phyloP scores from a whole-genome alignment of 2,888 invertebrate species.

The Chrysopilus asiliformis region DNA sequence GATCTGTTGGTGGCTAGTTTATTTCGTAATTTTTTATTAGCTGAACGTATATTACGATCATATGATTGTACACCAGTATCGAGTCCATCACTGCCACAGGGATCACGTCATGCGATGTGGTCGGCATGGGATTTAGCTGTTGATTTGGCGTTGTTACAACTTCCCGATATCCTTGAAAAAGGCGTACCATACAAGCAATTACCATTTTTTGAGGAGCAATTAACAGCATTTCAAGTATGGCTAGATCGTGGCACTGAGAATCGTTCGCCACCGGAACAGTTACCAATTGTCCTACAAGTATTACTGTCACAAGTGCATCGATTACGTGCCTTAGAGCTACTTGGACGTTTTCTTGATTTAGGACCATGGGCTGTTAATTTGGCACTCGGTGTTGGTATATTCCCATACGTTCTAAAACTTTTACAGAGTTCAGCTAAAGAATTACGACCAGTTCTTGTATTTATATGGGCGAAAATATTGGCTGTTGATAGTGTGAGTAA shows the following conservation, averaged over 20 bases:
- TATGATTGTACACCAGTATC: slow-evolving; percentile 97
- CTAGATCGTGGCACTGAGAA: slow-evolving; percentile 45
- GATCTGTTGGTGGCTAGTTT: slow-evolving; percentile 96
- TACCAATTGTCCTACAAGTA: slow-evolving; percentile 94
- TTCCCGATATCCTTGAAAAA: slow-evolving; percentile 59
- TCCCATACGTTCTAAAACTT: slow-evolving; percentile 94
- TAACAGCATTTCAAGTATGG: slow-evolving; percentile 84
- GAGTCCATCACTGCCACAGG: slow-evolving; percentile 79
- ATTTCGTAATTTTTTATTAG: slow-evolving; percentile 92
- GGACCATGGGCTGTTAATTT: slow-evolving; percentile 94
- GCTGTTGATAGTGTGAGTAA: slow-evolving; percentile 81
- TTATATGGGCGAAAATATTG: slow-evolving; percentile 98
- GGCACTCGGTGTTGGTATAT: slow-evolving; percentile 94
- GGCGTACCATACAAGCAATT: slow-evolving; percentile 53
- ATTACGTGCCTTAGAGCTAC: slow-evolving; percentile 81
- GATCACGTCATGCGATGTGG: slow-evolving; percentile 86
- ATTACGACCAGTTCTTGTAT: slow-evolving; percentile 81
- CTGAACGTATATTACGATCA: slow-evolving; percentile 88
- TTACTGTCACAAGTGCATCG: slow-evolving; percentile 64
- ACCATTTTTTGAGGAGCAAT: slow-evolving; percentile 93
- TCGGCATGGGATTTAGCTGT: slow-evolving; percentile 96
- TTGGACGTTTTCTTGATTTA: slow-evolving; percentile 87
- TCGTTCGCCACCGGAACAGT: slow-evolving; percentile 83
- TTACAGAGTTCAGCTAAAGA: slow-evolving; percentile 91
- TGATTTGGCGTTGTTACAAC: slow-evolving; percentile 84